Percentiles rank a stretch among this genome's conserved stretches.
Conservation (phyloP, 2,797 vertebrate species). For the Sebastes hopkinsi region DNA sequence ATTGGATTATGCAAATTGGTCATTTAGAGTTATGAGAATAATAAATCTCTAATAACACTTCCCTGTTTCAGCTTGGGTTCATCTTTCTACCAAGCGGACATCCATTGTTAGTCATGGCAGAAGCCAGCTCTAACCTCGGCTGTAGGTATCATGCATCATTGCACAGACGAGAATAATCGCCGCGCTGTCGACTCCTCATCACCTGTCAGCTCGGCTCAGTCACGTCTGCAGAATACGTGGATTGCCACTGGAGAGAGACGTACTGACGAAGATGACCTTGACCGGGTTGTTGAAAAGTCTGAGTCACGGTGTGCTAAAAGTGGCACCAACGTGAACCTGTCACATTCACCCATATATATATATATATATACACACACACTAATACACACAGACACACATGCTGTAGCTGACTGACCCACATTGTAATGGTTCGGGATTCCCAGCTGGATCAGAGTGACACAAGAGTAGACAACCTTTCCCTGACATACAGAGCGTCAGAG, state of each 20-base stretch:
- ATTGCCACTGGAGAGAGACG: neutral
- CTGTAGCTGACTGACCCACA: conserved; percentile 20
- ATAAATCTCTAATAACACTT: no score
- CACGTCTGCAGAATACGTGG: neutral
- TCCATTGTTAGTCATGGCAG: neutral
- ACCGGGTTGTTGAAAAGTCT: conserved; percentile 14
- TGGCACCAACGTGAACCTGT: neutral
- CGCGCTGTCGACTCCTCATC: conserved; percentile 20
- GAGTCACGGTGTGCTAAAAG: conserved; percentile 38
- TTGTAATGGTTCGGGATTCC: neutral
- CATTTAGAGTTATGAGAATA: neutral
- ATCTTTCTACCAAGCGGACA: neutral
- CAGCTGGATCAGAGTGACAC: neutral
- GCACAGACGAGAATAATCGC: neutral
- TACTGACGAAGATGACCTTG: conserved; percentile 34
- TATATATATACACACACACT: no score
- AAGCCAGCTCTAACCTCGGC: neutral
- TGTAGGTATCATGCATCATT: neutral
- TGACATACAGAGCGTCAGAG: neutral
- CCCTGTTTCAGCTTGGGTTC: neutral
- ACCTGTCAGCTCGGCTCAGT: conserved; percentile 24
- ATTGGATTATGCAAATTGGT: neutral
- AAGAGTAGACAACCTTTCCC: neutral
- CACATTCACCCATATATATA: neutral
- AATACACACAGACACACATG: neutral